phyloP scores from a whole-genome alignment of 2,113 vertebrate genomes.

The Rhynchomys soricoides region DNA sequence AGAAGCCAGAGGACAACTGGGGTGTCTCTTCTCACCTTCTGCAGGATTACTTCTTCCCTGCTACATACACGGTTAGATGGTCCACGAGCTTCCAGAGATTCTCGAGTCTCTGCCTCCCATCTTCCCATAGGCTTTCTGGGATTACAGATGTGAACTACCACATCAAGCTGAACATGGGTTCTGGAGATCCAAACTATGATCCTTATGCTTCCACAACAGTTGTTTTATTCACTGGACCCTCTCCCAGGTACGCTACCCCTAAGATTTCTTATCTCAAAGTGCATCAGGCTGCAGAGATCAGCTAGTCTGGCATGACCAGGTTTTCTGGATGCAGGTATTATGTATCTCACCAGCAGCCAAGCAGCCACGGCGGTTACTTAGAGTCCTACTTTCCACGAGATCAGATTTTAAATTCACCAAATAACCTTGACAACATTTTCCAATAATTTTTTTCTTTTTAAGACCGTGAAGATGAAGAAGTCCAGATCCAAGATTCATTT shows the following conservation, averaged over 20 bases:
- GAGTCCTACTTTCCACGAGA: not conserved
- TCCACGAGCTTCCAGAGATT: not conserved
- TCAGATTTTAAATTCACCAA: not conserved
- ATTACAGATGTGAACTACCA: not conserved
- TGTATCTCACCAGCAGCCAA: not conserved
- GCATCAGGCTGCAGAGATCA: not conserved
- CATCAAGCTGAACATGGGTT: not conserved
- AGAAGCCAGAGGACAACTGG: not conserved
- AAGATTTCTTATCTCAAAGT: not conserved
- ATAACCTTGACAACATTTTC: not conserved
- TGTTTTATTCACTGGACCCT: not conserved
- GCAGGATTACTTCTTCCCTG: not conserved
- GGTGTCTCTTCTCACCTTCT: not conserved
- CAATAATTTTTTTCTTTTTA: not conserved
- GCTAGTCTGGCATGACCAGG: not conserved
- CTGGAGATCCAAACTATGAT: not conserved
- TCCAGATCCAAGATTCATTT: not conserved
- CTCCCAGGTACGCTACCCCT: not conserved
- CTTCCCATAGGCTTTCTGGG: not conserved
- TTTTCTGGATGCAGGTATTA: not conserved
- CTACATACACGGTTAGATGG: not conserved
- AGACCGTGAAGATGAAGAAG: not conserved
- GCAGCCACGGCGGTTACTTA: not conserved
- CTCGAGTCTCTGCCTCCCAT: not conserved
- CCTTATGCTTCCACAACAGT: not conserved